A percentile compares a stretch with the other conserved stretches of the same genome.
phyloP scores from a whole-genome alignment of 2,888 invertebrate genomes.

The Syrphus vitripennis region DNA sequence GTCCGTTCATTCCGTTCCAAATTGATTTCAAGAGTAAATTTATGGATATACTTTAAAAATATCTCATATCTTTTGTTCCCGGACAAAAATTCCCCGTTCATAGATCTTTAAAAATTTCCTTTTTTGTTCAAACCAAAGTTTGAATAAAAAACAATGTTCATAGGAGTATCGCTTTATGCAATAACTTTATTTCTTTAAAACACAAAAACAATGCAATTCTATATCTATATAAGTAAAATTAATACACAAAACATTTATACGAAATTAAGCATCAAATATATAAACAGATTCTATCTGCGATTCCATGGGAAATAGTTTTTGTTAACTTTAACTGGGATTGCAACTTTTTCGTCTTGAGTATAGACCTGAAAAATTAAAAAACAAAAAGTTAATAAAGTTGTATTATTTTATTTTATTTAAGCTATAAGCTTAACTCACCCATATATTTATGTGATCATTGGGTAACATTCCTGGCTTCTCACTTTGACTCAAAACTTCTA shows the following conservation, averaged over 20 bases:
- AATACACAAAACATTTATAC: constrained; percentile 6
- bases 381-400: neutral
- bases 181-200: neutral
- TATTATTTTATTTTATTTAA: neutral
- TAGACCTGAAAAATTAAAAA: constrained; percentile 72
- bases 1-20: no score
- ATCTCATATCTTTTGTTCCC: no score
- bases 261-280: neutral
- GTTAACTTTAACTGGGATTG: constrained; percentile 76
- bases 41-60: no score
- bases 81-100: no score
- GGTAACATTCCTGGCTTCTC: constrained; percentile 61
- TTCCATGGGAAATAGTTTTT: constrained; percentile 55
- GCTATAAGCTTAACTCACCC: constrained; percentile 72
- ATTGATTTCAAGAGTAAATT: no score
- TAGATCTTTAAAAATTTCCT: no score
- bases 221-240: constrained; percentile 8
- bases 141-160: no score
- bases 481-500: constrained; percentile 60
- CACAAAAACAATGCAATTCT: neutral
- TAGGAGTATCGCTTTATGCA: neutral
- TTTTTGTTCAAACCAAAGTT: no score
- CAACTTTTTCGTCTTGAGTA: constrained; percentile 78
- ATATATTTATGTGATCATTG: constrained; percentile 73
- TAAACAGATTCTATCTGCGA: constrained; percentile 27